These are phyloP conservation scores for Chloebia gouldiae DNA, from an alignment of 2,113 vertebrate genomes.

Conservation along the genomic window DNA sequence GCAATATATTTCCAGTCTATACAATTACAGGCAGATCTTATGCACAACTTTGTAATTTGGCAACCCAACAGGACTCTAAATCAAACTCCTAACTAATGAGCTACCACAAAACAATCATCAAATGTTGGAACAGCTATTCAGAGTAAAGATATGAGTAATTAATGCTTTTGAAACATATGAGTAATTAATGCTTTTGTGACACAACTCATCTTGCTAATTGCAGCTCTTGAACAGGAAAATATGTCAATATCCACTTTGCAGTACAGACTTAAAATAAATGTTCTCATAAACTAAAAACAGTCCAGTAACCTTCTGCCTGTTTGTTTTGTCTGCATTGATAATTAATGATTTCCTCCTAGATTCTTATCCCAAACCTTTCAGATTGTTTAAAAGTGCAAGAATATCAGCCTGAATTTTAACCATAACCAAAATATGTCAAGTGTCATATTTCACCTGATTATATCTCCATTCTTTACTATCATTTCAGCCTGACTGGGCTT, in stretches of 20 bases:
- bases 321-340: conserved; percentile 27
- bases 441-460: background rate
- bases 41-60: conserved; percentile 11
- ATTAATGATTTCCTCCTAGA: conserved; percentile 5
- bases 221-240: conserved; percentile 31
- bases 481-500: background rate
- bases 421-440: background rate
- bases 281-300: conserved; percentile 25
- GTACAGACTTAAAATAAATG: conserved; percentile 29
- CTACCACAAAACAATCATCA: conserved; percentile 50
- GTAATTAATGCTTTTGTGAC: conserved; percentile 65
- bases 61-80: conserved; percentile 13
- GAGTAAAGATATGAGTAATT: conserved; percentile 56
- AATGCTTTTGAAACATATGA: conserved; percentile 56
- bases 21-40: background rate
- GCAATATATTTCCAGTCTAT: background rate
- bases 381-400: conserved; percentile 1
- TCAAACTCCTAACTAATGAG: conserved; percentile 41
- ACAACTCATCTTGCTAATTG: conserved; percentile 59
- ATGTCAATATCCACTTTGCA: background rate
- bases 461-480: background rate
- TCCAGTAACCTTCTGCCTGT: background rate
- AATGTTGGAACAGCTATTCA: conserved; percentile 44
- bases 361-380: background rate
- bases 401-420: background rate